Evolutionary conservation across 2,888 invertebrate genomes (phyloP), one percentile per base, ranked within the genome.

Genomic region (Emmelina monodactyla): DNA sequence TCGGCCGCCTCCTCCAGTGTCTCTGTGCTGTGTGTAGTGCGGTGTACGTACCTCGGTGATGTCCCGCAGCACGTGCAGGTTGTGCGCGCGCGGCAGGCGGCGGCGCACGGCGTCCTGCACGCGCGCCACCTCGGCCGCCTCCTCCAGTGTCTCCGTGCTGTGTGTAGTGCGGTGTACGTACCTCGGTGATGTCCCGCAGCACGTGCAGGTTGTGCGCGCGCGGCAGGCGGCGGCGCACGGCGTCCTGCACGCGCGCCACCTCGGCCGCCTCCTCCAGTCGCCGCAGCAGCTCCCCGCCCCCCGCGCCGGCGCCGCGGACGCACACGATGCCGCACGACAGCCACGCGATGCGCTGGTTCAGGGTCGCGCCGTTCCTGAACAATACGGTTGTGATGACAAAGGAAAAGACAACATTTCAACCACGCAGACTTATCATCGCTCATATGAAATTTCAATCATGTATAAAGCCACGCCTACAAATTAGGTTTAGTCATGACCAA

Each of bases 291-390:
- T 79, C 47, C 88, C 92, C 55, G 86, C 83, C 52, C 82, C 83
- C 55, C 41, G 53, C 58, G 48, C 51, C 30, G 86, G 86, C 7
- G 50, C 95, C 94, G 38, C 97, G 87, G 85, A 97, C 92, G 66
- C 97, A 97, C 82, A 97, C 92, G 42, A 97, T 91, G 22, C 97
- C 96, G 48, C 95, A 85, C 0, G 95, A 93, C 54, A 99, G 78
- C 80, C 97, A 96, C 51, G 92, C 89, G 47, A 97, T 86, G 43
- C 98, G 86, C 62, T 94, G 88, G 14, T 86, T 80, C 28, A 98
- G 73, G 1, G 85, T 83, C 37, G 95, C 84, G 32, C 87, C 86
- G 12, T 86, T 84, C 9, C 92, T 94, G 45, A 1, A 28, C n/a
- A n/a, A n/a, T n/a, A n/a, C n/a, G n/a, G n/a, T n/a, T n/a, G n/a